phyloP scores from a whole-genome alignment of 2,797 vertebrate species.

The Sebastes glaucus region DNA sequence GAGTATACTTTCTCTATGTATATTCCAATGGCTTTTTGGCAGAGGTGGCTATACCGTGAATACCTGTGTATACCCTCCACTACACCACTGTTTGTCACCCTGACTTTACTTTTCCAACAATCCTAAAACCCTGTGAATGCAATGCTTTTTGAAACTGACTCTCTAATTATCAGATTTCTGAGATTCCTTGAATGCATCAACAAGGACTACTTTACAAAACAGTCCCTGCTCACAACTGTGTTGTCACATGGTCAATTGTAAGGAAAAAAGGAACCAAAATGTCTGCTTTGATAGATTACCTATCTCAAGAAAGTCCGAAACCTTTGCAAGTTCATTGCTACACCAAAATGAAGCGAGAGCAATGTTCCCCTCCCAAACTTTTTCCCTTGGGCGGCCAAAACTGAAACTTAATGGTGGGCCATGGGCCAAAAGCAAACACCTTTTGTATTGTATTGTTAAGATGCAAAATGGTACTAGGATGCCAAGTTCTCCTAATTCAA shows the following conservation, averaged over 20 bases:
- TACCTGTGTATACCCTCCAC: too few species aligned
- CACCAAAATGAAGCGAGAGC: neutral
- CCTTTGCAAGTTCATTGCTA: neutral
- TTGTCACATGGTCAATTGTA: neutral
- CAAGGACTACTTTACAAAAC: neutral
- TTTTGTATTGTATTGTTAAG: too few species aligned
- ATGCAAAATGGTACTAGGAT: too few species aligned
- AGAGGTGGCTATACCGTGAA: too few species aligned
- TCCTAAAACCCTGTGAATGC: neutral
- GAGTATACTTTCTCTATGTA: too few species aligned
- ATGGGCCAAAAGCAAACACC: too few species aligned
- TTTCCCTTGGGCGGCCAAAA: too few species aligned
- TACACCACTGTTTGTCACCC: too few species aligned
- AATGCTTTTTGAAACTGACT: neutral
- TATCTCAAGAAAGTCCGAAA: neutral
- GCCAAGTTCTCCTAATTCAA: too few species aligned
- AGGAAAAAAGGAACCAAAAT: neutral
- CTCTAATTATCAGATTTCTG: neutral
- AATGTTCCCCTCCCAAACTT: neutral
- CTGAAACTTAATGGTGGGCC: too few species aligned
- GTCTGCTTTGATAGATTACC: constrained; percentile 1
- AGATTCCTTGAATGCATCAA: constrained; percentile 1
- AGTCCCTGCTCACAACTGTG: neutral
- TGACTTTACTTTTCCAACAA: neutral
- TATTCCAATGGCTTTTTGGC: too few species aligned